A percentile compares a stretch with the other conserved stretches of the same genome.
These are phyloP conservation scores for Zaprionus lachaisei DNA, from an alignment of 1,140 invertebrate species.

Conservation along the genomic window DNA sequence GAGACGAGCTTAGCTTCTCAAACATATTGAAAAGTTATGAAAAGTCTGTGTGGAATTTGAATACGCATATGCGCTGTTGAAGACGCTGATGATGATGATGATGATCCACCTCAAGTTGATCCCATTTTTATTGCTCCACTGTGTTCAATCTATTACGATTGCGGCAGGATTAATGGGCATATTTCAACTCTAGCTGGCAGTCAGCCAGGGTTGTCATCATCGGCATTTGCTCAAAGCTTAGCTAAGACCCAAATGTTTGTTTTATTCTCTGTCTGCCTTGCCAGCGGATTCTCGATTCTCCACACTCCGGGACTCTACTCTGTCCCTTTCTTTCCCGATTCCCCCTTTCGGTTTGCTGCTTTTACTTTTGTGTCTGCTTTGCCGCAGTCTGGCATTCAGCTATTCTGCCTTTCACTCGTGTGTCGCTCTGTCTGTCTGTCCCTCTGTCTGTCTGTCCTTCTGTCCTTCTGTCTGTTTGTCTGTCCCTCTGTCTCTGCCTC, in stretches of 20 bases:
- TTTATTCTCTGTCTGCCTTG: conserved; percentile 1
- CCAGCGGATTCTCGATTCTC: background rate
- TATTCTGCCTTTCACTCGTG: background rate
- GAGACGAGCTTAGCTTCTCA: background rate
- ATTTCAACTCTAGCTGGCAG: conserved; percentile 1
- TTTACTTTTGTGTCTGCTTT: background rate
- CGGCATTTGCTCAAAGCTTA: conserved; percentile 22
- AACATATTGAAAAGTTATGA: background rate
- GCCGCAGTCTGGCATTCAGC: background rate
- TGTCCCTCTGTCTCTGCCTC: conserved; percentile 4
- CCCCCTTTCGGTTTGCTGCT: background rate
- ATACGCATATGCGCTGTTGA: background rate
- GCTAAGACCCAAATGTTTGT: conserved; percentile 24
- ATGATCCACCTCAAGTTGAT: background rate
- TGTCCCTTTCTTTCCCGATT: background rate
- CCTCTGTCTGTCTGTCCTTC: background rate
- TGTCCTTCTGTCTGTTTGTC: conserved; percentile 6
- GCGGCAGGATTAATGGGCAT: conserved; percentile 9
- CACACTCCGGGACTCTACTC: background rate
- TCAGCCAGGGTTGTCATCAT: conserved; percentile 17
- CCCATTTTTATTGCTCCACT: conserved; percentile 2
- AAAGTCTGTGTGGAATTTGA: background rate
- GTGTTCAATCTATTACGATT: conserved; percentile 4
- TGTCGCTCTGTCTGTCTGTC: conserved; percentile 30
- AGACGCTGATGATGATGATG: background rate